Percentiles rank a stretch among this genome's conserved stretches.
These are phyloP conservation scores for Hemicordylus capensis DNA, from an alignment of 2,113 vertebrate species.

Conservation along the genomic window DNA sequence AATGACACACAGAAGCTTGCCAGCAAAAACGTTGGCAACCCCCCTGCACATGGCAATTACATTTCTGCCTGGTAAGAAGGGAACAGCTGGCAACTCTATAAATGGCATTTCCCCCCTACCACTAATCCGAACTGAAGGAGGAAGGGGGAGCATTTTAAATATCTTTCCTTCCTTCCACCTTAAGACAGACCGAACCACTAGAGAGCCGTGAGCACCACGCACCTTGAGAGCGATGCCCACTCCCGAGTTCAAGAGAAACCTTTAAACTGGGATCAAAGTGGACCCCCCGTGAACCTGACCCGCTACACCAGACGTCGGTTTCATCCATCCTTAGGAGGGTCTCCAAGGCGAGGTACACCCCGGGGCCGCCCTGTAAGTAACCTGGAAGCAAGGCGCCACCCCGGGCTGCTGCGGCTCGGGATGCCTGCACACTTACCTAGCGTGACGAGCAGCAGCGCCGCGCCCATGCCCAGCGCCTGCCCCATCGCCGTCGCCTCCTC, in stretches of 20 bases:
- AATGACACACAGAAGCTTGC: too few relatives aligned
- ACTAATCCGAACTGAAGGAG: background rate
- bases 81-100: background rate
- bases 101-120: background rate
- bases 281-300: too few relatives aligned
- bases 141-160: background rate
- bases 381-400: background rate
- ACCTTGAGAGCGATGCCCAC: too few relatives aligned
- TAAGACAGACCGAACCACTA: background rate
- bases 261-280: too few relatives aligned
- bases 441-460: constrained; percentile 23
- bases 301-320: too few relatives aligned
- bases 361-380: too few relatives aligned
- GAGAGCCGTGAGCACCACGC: background rate
- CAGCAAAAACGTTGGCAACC: too few relatives aligned
- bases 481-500: constrained; percentile 26
- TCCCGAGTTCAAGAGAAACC: too few relatives aligned
- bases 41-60: background rate
- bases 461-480: background rate
- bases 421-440: constrained; percentile 17
- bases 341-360: background rate
- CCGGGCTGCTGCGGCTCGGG: background rate
- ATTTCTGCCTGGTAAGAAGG: background rate
- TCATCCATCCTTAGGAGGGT: too few relatives aligned
- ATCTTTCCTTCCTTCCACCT: background rate